Conservation (phyloP, 2,113 vertebrate genomes). For the Meles meles region DNA sequence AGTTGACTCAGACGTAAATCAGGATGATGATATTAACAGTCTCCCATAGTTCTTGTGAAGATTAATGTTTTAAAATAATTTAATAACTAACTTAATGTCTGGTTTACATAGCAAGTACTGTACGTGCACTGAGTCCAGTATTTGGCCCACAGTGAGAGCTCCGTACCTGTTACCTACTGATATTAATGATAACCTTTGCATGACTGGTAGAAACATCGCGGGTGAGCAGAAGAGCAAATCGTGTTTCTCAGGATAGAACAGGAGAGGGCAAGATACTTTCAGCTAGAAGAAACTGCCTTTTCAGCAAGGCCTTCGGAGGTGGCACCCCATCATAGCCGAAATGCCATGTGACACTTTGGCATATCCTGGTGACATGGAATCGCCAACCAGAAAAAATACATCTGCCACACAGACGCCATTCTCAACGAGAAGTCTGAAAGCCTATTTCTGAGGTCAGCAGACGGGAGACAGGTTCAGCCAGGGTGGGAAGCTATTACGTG, state of each 20-base stretch:
- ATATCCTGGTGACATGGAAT: not conserved
- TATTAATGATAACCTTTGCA: not conserved
- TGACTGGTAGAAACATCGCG: not conserved
- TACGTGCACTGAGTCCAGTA: not conserved
- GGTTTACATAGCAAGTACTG: not conserved
- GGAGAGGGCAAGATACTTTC: not conserved
- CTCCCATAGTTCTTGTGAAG: not conserved
- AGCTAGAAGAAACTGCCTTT: not conserved
- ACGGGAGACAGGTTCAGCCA: not conserved
- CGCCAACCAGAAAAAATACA: not conserved
- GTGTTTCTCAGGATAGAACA: not conserved
- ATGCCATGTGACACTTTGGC: not conserved
- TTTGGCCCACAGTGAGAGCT: not conserved
- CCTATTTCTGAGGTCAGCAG: not conserved
- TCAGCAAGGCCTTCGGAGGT: not conserved
- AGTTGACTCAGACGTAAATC: not conserved
- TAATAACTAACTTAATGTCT: not conserved
- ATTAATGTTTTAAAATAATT: not conserved
- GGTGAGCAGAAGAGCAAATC: not conserved
- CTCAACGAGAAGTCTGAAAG: not conserved
- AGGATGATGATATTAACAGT: not conserved
- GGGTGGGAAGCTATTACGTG: not conserved
- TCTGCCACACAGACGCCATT: not conserved
- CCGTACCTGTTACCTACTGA: not conserved
- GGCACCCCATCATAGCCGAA: not conserved